Conservation (phyloP, 2,888 invertebrate genomes). For the Achlya flavicornis region DNA sequence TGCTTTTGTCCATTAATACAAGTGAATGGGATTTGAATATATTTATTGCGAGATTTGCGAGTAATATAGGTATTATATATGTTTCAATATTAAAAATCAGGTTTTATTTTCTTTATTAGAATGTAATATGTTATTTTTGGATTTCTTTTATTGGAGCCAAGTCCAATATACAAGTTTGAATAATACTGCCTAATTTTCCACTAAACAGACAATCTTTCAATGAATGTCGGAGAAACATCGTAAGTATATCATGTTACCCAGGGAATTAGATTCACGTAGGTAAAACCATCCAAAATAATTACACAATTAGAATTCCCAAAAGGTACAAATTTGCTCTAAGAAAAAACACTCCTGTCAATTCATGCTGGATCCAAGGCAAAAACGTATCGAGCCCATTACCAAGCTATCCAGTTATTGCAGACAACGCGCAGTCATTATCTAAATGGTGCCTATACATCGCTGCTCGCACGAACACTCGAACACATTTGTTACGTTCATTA, state of each 20-base stretch:
- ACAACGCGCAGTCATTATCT: conserved; percentile 50
- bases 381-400: conserved; percentile 40
- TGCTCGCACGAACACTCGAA: conserved; percentile 45
- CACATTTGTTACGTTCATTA: conserved; percentile 65
- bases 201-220: too few relatives aligned
- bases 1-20: not conserved
- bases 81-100: not conserved
- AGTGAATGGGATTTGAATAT: not conserved
- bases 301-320: conserved; percentile 7
- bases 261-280: too few relatives aligned
- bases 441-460: conserved; percentile 66
- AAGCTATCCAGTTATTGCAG: conserved; percentile 51
- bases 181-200: too few relatives aligned
- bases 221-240: too few relatives aligned
- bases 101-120: not conserved
- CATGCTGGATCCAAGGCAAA: not conserved
- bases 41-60: not conserved
- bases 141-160: too few relatives aligned
- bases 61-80: not conserved
- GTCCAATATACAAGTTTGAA: too few relatives aligned
- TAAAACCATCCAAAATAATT: not conserved
- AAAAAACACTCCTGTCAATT: conserved; percentile 9
- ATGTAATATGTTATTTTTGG: too few relatives aligned
- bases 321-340: conserved; percentile 1
- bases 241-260: too few relatives aligned